Evolutionary conservation across 2,888 invertebrate genomes (phyloP).

Genomic region (Yponomeuta cagnagella): DNA sequence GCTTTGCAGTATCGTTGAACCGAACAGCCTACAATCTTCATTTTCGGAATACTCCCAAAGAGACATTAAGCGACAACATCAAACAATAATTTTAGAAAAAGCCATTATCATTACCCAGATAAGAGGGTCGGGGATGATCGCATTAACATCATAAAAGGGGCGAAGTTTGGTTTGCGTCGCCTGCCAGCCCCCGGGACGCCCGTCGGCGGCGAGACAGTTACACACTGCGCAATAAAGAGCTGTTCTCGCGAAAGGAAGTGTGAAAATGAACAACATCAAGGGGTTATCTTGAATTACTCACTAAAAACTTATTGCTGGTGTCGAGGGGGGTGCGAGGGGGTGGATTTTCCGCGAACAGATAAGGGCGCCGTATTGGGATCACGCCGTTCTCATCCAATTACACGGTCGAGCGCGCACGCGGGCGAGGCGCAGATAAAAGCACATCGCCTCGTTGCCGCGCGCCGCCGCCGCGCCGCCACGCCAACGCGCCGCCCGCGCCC

Average conservation of each 20-base stretch:
- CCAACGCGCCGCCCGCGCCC: slow-evolving; percentile 35
- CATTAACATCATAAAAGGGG: slow-evolving; percentile 74
- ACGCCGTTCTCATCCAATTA: slow-evolving; percentile 76
- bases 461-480: slow-evolving; percentile 30
- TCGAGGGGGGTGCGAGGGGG: slow-evolving; percentile 36
- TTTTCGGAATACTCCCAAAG: slow-evolving; percentile 13
- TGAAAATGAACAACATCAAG: slow-evolving; percentile 76
- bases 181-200: slow-evolving; percentile 60
- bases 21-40: slow-evolving; percentile 2
- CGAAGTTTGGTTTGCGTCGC: slow-evolving; percentile 50
- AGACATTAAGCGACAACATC: slow-evolving; percentile 61
- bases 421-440: slow-evolving; percentile 70
- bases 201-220: slow-evolving; percentile 71
- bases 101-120: slow-evolving; percentile 73
- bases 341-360: slow-evolving; percentile 73
- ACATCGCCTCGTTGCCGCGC: slow-evolving; percentile 37
- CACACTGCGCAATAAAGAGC: slow-evolving; percentile 76
- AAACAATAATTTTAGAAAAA: slow-evolving; percentile 74
- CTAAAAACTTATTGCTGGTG: slow-evolving; percentile 72
- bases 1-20: not conserved
- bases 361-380: slow-evolving; percentile 75
- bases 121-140: slow-evolving; percentile 69
- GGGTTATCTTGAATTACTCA: slow-evolving; percentile 76
- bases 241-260: slow-evolving; percentile 76
- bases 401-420: slow-evolving; percentile 74